Evolutionary conservation across 2,113 vertebrate species (phyloP).

Genomic region (Noctilio leporinus): DNA sequence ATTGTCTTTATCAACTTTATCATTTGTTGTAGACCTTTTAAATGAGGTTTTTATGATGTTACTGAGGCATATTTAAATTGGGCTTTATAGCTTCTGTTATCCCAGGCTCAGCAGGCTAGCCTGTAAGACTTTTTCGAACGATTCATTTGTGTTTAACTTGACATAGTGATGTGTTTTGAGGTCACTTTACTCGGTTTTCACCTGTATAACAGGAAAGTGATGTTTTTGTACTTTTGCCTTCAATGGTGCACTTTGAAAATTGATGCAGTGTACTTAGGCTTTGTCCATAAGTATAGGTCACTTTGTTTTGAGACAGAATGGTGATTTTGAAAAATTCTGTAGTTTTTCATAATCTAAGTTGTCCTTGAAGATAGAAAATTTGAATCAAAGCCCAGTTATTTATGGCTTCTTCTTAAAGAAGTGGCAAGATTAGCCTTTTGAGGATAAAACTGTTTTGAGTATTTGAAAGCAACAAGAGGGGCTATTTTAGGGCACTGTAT

Average conservation of each 20-base stretch:
- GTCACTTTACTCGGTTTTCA: neutral
- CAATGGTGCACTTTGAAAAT: neutral
- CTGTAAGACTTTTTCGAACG: neutral
- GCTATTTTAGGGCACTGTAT: neutral
- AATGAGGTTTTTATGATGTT: constrained; percentile 30
- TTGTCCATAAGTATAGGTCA: neutral
- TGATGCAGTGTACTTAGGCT: neutral
- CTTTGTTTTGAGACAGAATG: constrained; percentile 14
- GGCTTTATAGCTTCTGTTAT: neutral
- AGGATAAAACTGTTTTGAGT: constrained; percentile 10
- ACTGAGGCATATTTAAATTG: neutral
- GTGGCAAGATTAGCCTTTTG: neutral
- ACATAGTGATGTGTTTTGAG: neutral
- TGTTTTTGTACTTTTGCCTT: neutral
- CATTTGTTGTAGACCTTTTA: neutral
- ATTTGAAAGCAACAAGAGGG: neutral
- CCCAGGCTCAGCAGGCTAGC: neutral
- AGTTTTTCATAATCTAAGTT: neutral
- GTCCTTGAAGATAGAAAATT: constrained; percentile 31
- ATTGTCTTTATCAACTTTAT: neutral
- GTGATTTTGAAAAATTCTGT: neutral
- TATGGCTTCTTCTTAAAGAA: constrained; percentile 10
- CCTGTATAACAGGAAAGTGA: neutral
- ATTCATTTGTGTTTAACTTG: neutral
- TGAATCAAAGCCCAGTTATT: neutral